Evolutionary conservation across 2,797 vertebrate genomes (phyloP).

Genomic region (Rhabdophis nuchalis): DNA sequence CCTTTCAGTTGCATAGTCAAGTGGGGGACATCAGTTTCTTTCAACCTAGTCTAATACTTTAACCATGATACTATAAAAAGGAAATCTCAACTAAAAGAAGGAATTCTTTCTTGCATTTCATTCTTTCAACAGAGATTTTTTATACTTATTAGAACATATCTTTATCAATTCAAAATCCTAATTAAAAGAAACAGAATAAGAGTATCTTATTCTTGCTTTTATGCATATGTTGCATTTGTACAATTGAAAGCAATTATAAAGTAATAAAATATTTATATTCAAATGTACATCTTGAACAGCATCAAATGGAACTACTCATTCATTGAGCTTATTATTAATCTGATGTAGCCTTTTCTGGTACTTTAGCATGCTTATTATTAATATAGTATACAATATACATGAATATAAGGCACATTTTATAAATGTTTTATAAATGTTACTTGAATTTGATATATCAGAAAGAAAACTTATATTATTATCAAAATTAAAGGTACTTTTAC

Average conservation of each 20-base stretch:
- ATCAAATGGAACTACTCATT: slow-evolving; percentile 4
- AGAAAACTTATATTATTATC: neutral
- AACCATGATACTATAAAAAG: neutral
- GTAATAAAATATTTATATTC: slow-evolving; percentile 9
- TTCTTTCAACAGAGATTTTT: neutral
- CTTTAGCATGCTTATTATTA: slow-evolving; percentile 4
- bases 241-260: slow-evolving; percentile 7
- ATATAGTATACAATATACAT: neutral
- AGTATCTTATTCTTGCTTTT: slow-evolving; percentile 20
- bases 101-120: neutral
- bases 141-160: neutral
- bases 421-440: neutral
- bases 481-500: neutral
- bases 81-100: neutral
- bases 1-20: neutral
- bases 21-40: neutral
- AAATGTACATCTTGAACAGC: slow-evolving; percentile 6
- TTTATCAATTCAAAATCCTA: slow-evolving; percentile 7
- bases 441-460: neutral
- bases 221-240: slow-evolving; percentile 7
- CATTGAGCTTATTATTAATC: slow-evolving; percentile 16
- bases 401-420: neutral
- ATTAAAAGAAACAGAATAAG: neutral
- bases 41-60: neutral
- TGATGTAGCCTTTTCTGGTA: neutral